Conservation (phyloP, 2,113 vertebrate species). For the Halichoeres trimaculatus region DNA sequence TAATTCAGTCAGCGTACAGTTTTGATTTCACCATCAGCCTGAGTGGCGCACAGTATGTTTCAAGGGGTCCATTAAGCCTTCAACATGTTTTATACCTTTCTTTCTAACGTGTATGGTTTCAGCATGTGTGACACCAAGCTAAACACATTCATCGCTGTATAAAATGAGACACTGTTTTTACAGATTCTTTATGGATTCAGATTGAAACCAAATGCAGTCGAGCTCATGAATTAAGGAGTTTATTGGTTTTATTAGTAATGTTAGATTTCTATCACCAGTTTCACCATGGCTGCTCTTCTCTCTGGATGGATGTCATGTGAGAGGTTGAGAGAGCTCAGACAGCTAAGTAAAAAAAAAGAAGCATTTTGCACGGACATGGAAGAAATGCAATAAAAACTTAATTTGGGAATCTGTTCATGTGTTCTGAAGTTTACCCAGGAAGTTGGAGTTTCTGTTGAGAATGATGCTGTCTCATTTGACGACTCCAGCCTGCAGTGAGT, state of each 20-base stretch:
- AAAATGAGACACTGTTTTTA: conserved; percentile 43
- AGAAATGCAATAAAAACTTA: too few species aligned
- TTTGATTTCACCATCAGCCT: conserved; percentile 65
- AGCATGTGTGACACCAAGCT: conserved; percentile 51
- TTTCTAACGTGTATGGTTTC: conserved; percentile 51
- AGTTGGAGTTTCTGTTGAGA: too few species aligned
- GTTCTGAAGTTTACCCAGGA: too few species aligned
- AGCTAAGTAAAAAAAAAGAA: too few species aligned
- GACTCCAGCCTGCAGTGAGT: too few species aligned
- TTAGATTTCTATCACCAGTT: too few species aligned
- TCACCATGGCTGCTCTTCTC: too few species aligned
- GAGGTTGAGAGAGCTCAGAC: too few species aligned
- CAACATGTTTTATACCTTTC: conserved; percentile 64
- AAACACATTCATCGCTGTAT: conserved; percentile 58
- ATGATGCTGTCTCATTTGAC: too few species aligned
- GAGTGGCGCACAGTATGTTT: conserved; percentile 47
- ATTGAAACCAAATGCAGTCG: conserved; percentile 38
- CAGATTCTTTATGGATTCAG: conserved; percentile 28
- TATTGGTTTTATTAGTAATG: conserved; percentile 15
- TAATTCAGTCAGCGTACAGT: conserved; percentile 53
- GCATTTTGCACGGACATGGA: too few species aligned
- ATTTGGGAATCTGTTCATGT: too few species aligned
- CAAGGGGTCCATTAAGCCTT: conserved; percentile 60
- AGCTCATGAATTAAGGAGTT: conserved; percentile 31
- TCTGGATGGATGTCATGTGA: too few species aligned